These are phyloP conservation scores for Pheosia tremula DNA, from an alignment of 2,888 invertebrate genomes.

Conservation along the genomic window DNA sequence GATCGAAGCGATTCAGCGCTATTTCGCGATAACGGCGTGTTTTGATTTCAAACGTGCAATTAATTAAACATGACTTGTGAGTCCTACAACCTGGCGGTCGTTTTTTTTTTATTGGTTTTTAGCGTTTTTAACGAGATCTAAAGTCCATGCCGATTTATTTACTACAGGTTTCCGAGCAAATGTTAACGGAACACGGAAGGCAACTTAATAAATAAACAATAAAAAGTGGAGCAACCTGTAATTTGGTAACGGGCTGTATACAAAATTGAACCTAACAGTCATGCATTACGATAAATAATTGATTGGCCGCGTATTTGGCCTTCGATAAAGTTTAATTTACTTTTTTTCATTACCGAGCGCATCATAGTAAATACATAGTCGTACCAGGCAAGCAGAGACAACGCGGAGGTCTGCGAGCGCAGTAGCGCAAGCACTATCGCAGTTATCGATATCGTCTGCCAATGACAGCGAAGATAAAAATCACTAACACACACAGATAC, in stretches of 20 bases:
- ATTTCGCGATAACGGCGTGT: conserved; percentile 41
- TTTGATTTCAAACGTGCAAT: conserved; percentile 45
- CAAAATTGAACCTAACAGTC: conserved; percentile 27
- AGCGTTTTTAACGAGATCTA: conserved; percentile 14
- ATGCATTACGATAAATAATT: conserved; percentile 26
- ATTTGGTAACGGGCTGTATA: conserved; percentile 23
- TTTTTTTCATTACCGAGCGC: conserved; percentile 73
- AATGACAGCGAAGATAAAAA: conserved; percentile 45
- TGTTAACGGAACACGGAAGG: conserved; percentile 29
- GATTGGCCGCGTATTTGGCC: conserved; percentile 31
- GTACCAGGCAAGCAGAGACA: conserved; percentile 71
- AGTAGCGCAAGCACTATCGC: conserved; percentile 44
- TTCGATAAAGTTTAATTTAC: conserved; percentile 57
- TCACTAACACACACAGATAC: conserved; percentile 16
- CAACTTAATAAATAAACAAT: conserved; percentile 21
- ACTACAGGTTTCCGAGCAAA: conserved; percentile 20
- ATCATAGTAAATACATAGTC: conserved; percentile 79
- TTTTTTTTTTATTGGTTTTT: conserved; percentile 35
- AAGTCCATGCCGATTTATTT: conserved; percentile 17
- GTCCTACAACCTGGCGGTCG: conserved; percentile 16
- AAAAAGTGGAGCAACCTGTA: conserved; percentile 54
- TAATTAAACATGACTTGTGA: conserved; percentile 45
- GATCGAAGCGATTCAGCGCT: conserved; percentile 42
- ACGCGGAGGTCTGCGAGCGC: conserved; percentile 50
- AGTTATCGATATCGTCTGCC: conserved; percentile 47